Evolutionary conservation across 2,797 vertebrate species (phyloP), one percentile per base, ranked within the genome.

Genomic region (Sebastes minor): DNA sequence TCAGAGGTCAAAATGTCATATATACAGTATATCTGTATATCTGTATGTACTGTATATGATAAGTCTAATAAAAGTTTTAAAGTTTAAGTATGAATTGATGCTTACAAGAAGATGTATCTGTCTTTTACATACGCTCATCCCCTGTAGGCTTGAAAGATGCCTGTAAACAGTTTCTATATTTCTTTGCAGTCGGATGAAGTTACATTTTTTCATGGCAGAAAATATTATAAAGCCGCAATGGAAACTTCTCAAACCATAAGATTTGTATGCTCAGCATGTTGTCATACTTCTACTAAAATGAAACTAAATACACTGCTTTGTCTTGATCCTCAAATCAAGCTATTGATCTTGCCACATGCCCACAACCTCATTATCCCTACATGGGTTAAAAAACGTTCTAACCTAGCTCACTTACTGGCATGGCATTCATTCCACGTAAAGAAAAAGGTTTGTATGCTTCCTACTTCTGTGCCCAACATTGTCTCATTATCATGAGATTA

Each of bases 401-500:
- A 1, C 23, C 6, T 46, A 0, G 72, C 32, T 32, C 6, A 28
- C 20, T 14, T 46, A 52, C 9, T 28, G 20, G 14, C 57, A 2
- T 38, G 5, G 38, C 38, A 42, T 42, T 42, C 14, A 42, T 42
- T 42, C 14, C 38, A 42, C 38, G 30, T 52, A 30, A 38, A 12
- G 2, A 20, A 23, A 30, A 22, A 16, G 10, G 32, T 42, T 65
- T 46, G 8, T 42, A 42, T 33, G 11, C 28, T n/a, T 68, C n/a
- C 16, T 66, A 23, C 27, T 61, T 61, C 64, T 4, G 2, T 33
- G 16, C 2, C 12, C 3, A 63, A 49, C 27, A 27, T 11, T 38
- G 28, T 67, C 63, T 62, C 60, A 25, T 62, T 74, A 72, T 42
- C 62, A 72, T 28, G 49, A 67, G 23, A 67, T 73, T 28, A 61